Conservation (phyloP, 2,888 invertebrate species). For the Phorcus lineatus region DNA sequence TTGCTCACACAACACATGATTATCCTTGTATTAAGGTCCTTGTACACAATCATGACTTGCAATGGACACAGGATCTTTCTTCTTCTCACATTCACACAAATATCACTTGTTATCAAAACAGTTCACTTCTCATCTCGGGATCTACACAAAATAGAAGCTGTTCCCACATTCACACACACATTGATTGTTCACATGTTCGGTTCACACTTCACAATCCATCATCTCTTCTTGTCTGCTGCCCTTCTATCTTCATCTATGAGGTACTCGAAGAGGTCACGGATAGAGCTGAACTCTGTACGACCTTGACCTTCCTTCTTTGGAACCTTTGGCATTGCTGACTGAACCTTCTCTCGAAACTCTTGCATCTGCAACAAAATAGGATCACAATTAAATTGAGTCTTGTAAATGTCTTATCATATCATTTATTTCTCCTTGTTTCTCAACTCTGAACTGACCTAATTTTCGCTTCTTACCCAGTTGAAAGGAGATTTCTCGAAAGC, state of each 20-base stretch:
- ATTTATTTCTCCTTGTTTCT: background rate
- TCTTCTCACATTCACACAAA: too few relatives aligned
- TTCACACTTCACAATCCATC: background rate
- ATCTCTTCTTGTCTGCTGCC: conserved; percentile 35
- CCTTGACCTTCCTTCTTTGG: conserved; percentile 88
- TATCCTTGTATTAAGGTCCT: too few relatives aligned
- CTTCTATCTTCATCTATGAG: conserved; percentile 77
- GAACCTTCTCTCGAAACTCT: conserved; percentile 89
- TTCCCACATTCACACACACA: background rate
- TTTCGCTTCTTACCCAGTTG: conserved; percentile 16
- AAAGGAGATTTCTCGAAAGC: background rate
- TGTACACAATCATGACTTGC: too few relatives aligned
- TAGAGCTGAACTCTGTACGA: conserved; percentile 89
- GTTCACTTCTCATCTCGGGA: too few relatives aligned
- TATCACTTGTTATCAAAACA: too few relatives aligned
- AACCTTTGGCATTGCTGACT: conserved; percentile 84
- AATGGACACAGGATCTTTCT: too few relatives aligned
- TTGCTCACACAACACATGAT: too few relatives aligned
- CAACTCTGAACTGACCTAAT: background rate
- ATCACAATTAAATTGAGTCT: background rate
- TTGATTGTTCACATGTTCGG: background rate
- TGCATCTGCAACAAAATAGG: conserved; percentile 79
- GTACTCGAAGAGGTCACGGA: conserved; percentile 90
- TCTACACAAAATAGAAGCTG: too few relatives aligned
- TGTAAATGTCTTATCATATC: background rate